A percentile compares a stretch with the other conserved stretches of the same genome.
These are phyloP conservation scores for Agapornis canus DNA, from an alignment of 2,797 vertebrate genomes.

Conservation along the genomic window DNA sequence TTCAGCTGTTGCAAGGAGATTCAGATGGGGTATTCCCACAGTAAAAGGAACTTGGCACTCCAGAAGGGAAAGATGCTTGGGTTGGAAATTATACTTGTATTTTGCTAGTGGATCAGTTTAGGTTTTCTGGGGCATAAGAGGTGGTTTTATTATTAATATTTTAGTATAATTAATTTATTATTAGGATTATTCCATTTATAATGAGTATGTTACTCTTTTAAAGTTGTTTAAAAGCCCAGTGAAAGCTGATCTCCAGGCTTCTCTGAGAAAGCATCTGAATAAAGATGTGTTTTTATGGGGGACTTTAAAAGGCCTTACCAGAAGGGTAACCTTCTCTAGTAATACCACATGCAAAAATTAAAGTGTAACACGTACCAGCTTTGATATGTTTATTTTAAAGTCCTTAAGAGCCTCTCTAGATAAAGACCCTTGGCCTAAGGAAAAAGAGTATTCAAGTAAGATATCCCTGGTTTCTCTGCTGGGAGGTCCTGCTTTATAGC, in stretches of 20 bases:
- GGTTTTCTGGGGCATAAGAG: not conserved
- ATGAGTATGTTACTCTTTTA: not conserved
- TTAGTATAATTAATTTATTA: no score
- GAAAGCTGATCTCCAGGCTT: not conserved
- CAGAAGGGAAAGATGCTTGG: not conserved
- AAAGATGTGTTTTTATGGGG: not conserved
- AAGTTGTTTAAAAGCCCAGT: not conserved
- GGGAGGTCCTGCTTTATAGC: not conserved
- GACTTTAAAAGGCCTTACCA: not conserved
- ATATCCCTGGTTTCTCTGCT: not conserved
- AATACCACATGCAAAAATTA: not conserved
- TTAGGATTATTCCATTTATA: not conserved
- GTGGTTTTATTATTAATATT: no score
- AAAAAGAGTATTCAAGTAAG: not conserved
- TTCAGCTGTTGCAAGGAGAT: not conserved
- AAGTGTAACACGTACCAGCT: not conserved
- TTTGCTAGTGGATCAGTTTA: not conserved
- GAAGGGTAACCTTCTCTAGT: not conserved
- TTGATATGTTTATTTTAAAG: not conserved
- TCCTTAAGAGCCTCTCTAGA: not conserved
- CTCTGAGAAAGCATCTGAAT: not conserved
- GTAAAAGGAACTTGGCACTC: not conserved
- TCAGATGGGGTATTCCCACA: not conserved
- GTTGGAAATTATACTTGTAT: not conserved
- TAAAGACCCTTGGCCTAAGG: not conserved